These are phyloP conservation scores for Magallana nippona DNA, from an alignment of 2,888 invertebrate species.

Conservation along the genomic window DNA sequence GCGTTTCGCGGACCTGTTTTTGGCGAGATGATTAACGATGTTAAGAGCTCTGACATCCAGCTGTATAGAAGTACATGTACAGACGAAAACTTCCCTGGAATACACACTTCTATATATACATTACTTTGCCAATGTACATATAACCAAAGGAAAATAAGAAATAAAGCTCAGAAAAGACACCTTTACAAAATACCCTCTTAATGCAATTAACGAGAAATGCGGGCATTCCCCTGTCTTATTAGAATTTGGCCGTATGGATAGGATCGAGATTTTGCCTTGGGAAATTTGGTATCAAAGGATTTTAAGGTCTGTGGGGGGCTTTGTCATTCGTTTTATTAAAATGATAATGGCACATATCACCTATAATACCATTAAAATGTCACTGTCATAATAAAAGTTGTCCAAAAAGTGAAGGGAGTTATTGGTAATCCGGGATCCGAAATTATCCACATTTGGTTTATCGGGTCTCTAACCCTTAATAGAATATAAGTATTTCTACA, in stretches of 20 bases:
- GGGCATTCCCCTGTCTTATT: no score
- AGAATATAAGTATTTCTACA: no score
- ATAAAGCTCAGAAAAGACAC: no score
- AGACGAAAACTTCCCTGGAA: no score
- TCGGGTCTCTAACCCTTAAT: no score
- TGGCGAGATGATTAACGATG: conserved; percentile 18
- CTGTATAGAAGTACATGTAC: not conserved
- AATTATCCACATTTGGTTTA: no score
- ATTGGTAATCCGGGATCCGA: not conserved
- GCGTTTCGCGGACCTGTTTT: conserved; percentile 13
- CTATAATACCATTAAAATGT: not conserved
- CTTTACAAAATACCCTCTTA: no score
- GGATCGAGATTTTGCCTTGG: not conserved
- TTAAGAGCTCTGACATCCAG: not conserved
- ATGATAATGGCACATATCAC: conserved; percentile 2
- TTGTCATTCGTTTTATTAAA: not conserved
- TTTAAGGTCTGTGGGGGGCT: not conserved
- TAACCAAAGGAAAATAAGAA: no score
- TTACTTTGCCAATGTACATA: no score
- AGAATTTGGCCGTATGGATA: no score
- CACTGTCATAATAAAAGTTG: not conserved
- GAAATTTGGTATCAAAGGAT: conserved; percentile 3
- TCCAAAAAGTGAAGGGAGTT: not conserved
- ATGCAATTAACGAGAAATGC: no score
- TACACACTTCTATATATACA: no score